These are phyloP conservation scores for Acrossocheilus wenchowensis DNA, from an alignment of 2,797 vertebrate species.

Conservation along the genomic window DNA sequence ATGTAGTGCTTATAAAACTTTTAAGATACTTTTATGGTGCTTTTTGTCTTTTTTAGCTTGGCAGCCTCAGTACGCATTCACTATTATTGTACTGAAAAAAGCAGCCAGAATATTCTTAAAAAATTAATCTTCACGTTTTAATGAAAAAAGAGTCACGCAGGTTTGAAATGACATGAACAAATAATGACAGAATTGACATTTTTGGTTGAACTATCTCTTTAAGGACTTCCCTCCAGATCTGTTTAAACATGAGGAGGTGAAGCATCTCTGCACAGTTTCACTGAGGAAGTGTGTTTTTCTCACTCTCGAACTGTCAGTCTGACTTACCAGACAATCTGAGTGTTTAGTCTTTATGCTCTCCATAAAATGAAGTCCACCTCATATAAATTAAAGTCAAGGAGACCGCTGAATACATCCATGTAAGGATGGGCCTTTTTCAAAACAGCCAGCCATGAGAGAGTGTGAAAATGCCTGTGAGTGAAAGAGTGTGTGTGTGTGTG, in stretches of 20 bases:
- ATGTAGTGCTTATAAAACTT: not conserved
- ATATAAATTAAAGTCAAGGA: conserved; percentile 46
- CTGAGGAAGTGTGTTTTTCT: conserved; percentile 29
- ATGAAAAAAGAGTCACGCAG: not conserved
- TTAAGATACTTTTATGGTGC: not conserved
- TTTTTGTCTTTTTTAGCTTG: not conserved
- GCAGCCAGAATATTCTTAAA: not conserved
- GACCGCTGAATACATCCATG: conserved; percentile 38
- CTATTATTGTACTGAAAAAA: not conserved
- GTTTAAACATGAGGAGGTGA: conserved; percentile 38
- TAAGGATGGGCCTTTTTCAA: conserved; percentile 45
- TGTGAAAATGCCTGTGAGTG: not conserved
- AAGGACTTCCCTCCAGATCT: conserved; percentile 15
- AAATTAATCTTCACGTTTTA: not conserved
- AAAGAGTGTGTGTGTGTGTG: not conserved
- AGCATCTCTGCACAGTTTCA: conserved; percentile 59
- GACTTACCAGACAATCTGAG: conserved; percentile 32
- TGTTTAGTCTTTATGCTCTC: conserved; percentile 32
- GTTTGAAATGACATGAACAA: not conserved
- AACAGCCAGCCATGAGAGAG: not conserved
- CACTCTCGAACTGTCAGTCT: conserved; percentile 17
- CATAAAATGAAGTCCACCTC: conserved; percentile 43
- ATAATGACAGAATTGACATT: not conserved
- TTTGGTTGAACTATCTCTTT: conserved; percentile 13
- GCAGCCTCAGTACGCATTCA: not conserved